phyloP scores from a whole-genome alignment of 2,888 invertebrate species.

The Drosophila anomalata region DNA sequence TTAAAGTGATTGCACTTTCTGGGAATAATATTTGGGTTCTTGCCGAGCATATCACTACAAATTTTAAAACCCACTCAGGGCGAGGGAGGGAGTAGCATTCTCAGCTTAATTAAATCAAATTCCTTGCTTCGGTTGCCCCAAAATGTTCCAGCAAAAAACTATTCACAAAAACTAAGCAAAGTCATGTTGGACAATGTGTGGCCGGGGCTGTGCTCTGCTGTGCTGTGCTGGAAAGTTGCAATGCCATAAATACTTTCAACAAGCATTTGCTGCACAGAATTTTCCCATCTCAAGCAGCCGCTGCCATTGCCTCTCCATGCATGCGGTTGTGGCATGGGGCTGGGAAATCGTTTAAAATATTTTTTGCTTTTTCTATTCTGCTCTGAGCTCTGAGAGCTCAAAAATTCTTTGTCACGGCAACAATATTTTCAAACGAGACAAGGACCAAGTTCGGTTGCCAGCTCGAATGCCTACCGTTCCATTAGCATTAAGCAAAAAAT shows the following conservation, averaged over 20 bases:
- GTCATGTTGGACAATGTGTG: slow-evolving; percentile 36
- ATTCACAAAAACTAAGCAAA: slow-evolving; percentile 34
- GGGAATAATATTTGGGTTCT: not conserved
- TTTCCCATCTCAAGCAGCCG: slow-evolving; percentile 26
- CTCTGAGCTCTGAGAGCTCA: slow-evolving; percentile 47
- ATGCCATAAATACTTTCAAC: slow-evolving; percentile 43
- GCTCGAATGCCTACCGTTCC: slow-evolving; percentile 33
- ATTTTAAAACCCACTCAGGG: not conserved
- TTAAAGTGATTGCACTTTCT: not conserved
- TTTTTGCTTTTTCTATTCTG: slow-evolving; percentile 4
- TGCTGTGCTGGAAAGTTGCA: slow-evolving; percentile 34
- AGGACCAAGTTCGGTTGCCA: slow-evolving; percentile 30
- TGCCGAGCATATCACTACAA: not conserved
- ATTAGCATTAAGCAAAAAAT: slow-evolving; percentile 27
- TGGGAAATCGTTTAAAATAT: slow-evolving; percentile 36
- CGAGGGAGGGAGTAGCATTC: not conserved
- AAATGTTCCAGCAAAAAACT: slow-evolving; percentile 29
- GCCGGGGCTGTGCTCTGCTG: slow-evolving; percentile 11
- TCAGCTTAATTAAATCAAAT: slow-evolving; percentile 36
- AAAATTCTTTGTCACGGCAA: slow-evolving; percentile 62
- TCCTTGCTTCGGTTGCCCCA: slow-evolving; percentile 20
- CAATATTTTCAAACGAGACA: slow-evolving; percentile 48
- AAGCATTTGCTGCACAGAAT: slow-evolving; percentile 28
- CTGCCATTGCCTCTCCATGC: slow-evolving; percentile 11
- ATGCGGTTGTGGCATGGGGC: slow-evolving; percentile 32